Evolutionary conservation across 2,888 invertebrate genomes (phyloP).

Genomic region (Tiphia femorata): DNA sequence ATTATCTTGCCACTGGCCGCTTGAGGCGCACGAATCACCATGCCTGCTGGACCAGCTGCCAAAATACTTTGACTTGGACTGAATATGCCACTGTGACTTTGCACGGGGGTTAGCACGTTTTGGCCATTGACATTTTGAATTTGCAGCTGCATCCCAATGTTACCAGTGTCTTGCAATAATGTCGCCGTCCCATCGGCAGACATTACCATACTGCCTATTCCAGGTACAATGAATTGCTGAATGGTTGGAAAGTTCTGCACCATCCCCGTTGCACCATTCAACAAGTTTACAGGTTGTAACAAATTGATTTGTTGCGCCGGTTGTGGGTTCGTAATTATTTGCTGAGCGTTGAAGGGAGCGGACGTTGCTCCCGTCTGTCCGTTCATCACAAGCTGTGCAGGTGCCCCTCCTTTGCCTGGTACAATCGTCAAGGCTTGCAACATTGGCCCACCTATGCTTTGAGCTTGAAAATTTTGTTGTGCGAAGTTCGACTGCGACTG

Average conservation of each 20-base stretch:
- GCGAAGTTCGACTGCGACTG: constrained; percentile 72
- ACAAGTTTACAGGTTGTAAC: constrained; percentile 84
- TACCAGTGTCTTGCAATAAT: constrained; percentile 79
- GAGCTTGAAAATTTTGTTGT: constrained; percentile 82
- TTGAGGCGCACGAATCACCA: constrained; percentile 81
- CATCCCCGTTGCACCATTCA: constrained; percentile 78
- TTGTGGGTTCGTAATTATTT: constrained; percentile 74
- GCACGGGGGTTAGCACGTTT: constrained; percentile 81
- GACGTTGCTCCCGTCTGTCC: constrained; percentile 74
- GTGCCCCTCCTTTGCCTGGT: constrained; percentile 80
- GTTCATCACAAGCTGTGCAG: constrained; percentile 83
- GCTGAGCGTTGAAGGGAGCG: constrained; percentile 76
- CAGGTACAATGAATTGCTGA: constrained; percentile 87
- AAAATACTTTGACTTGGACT: constrained; percentile 78
- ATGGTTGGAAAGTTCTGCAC: constrained; percentile 84
- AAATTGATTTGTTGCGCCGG: constrained; percentile 77
- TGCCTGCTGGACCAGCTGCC: constrained; percentile 78
- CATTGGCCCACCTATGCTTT: constrained; percentile 78
- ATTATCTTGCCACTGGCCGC: constrained; percentile 80
- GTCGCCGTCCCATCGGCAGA: constrained; percentile 83
- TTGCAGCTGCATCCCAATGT: constrained; percentile 81
- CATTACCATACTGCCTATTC: constrained; percentile 86
- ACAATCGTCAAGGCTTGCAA: constrained; percentile 83
- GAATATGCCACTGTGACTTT: constrained; percentile 75
- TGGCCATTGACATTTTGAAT: constrained; percentile 86